Conservation (phyloP, 2,888 invertebrate species). For the Metacarcinus magister region DNA sequence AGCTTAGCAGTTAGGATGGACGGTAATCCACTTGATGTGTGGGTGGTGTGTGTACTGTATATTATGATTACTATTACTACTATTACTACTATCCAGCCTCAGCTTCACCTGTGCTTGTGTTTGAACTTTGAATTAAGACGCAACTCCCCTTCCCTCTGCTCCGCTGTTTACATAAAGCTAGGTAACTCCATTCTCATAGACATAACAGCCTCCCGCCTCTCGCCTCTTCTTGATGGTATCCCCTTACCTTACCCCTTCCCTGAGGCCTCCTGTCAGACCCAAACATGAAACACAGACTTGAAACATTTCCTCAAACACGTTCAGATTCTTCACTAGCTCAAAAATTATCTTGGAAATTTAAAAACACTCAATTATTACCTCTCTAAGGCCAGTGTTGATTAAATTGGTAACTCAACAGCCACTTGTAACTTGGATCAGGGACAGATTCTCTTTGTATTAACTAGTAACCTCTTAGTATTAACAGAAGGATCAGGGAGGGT, state of each 20-base stretch:
- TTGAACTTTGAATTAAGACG: background rate
- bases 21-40: slow-evolving; percentile 27
- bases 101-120: slow-evolving; percentile 28
- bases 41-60: slow-evolving; percentile 56
- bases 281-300: background rate
- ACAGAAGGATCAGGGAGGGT: background rate
- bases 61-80: slow-evolving; percentile 43
- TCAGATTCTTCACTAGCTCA: background rate
- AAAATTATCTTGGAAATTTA: background rate
- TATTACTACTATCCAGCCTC: background rate
- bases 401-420: background rate
- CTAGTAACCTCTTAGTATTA: background rate
- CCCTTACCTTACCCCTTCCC: background rate
- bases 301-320: background rate
- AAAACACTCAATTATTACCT: background rate
- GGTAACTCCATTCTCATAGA: background rate
- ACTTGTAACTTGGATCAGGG: background rate
- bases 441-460: background rate
- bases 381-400: background rate
- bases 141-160: background rate
- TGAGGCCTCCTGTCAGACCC: background rate
- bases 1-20: slow-evolving; percentile 50
- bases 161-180: background rate
- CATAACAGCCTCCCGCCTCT: background rate
- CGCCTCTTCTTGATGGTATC: background rate